phyloP scores from a whole-genome alignment of 2,888 invertebrate species.

The Anticlea derivata region DNA sequence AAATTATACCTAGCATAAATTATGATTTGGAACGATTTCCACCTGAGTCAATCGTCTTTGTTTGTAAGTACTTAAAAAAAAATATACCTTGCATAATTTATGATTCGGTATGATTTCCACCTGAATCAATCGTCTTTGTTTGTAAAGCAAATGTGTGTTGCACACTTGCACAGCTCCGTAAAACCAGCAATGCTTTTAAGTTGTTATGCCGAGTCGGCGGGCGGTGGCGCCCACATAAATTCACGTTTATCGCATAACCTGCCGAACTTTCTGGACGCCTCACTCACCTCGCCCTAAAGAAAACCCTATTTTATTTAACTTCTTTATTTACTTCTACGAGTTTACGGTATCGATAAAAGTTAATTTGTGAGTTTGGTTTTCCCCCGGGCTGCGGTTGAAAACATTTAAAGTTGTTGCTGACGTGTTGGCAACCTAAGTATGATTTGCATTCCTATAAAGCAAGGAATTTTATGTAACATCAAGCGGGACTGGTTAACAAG shows the following conservation, averaged over 20 bases:
- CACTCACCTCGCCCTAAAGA: conserved; percentile 63
- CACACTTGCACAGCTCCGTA: conserved; percentile 25
- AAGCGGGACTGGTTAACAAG: too few relatives aligned
- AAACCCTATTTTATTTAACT: conserved; percentile 76
- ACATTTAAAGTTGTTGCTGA: not conserved
- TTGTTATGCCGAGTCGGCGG: conserved; percentile 50
- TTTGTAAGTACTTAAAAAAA: too few relatives aligned
- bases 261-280: conserved; percentile 76
- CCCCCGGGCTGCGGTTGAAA: conserved; percentile 21
- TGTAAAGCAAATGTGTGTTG: too few relatives aligned
- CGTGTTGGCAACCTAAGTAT: too few relatives aligned
- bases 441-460: too few relatives aligned
- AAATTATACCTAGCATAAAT: too few relatives aligned
- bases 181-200: conserved; percentile 59
- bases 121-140: too few relatives aligned
- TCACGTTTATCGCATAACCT: conserved; percentile 74
- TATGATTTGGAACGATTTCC: too few relatives aligned
- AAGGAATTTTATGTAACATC: too few relatives aligned
- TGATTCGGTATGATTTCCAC: too few relatives aligned
- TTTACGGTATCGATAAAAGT: conserved; percentile 61
- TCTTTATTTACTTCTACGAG: conserved; percentile 61
- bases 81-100: too few relatives aligned
- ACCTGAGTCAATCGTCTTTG: too few relatives aligned
- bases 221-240: conserved; percentile 70
- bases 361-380: conserved; percentile 47